phyloP scores from a whole-genome alignment of 2,797 vertebrate genomes.

The Halcyon chelicuti region DNA sequence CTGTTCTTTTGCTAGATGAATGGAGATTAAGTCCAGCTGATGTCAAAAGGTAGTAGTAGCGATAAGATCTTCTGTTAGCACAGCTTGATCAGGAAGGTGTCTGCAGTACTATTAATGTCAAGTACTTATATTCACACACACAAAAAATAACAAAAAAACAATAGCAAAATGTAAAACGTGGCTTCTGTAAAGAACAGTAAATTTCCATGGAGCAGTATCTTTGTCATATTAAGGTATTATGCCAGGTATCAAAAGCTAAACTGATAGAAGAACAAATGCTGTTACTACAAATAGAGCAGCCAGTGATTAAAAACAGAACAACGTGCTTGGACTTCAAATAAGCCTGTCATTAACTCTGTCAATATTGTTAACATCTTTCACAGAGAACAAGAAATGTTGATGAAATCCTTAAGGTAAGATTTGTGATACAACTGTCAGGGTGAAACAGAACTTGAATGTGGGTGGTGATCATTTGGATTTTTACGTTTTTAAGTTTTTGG shows the following conservation, averaged over 20 bases:
- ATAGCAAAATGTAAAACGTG: not conserved
- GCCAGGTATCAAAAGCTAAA: not conserved
- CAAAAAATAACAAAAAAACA: not conserved
- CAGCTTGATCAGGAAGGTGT: accelerated
- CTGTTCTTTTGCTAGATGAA: not conserved
- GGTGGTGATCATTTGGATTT: not conserved
- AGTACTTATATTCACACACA: not conserved
- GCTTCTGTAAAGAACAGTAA: not conserved
- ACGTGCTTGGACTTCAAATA: not conserved
- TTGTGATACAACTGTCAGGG: not conserved
- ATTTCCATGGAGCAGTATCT: not conserved
- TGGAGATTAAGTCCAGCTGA: not conserved
- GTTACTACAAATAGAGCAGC: not conserved
- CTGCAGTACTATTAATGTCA: not conserved
- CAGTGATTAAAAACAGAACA: not conserved
- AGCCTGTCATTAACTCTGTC: slow-evolving; percentile 8
- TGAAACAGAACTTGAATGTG: slow-evolving; percentile 19
- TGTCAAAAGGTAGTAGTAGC: not conserved
- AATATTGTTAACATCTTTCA: not conserved
- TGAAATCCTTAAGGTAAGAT: slow-evolving; percentile 57
- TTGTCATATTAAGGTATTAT: not conserved
- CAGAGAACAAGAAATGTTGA: slow-evolving; percentile 30
- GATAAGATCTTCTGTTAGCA: not conserved
- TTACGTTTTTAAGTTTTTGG: not conserved
- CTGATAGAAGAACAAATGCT: not conserved